phyloP scores from a whole-genome alignment of 2,113 vertebrate genomes.

The Panthera tigris region DNA sequence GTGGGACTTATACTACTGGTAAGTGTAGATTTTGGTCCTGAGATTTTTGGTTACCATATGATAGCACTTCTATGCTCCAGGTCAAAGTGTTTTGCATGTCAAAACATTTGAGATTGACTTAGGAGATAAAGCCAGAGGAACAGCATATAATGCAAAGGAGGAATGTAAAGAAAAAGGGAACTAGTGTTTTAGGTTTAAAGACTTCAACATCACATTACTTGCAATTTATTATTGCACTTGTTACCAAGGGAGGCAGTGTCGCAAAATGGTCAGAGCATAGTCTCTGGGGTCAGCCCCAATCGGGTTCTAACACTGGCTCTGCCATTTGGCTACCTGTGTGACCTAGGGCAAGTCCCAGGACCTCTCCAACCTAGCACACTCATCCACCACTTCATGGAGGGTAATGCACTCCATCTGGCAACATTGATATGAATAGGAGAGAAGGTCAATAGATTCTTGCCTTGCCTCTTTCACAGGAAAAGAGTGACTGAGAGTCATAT shows the following conservation, averaged over 20 bases:
- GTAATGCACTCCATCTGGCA: neutral
- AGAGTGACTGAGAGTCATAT: neutral
- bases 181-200: neutral
- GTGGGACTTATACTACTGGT: conserved; percentile 92
- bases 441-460: neutral
- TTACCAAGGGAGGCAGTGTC: neutral
- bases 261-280: neutral
- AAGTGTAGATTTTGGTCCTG: conserved; percentile 61
- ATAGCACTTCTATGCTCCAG: neutral
- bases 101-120: neutral
- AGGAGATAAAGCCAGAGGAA: neutral
- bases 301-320: neutral
- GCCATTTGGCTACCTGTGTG: neutral
- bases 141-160: neutral
- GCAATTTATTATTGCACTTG: neutral
- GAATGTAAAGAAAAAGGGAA: neutral
- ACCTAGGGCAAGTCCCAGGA: neutral
- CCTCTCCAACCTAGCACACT: neutral
- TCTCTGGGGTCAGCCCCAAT: neutral
- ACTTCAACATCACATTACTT: neutral
- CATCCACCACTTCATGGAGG: neutral
- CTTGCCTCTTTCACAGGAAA: neutral
- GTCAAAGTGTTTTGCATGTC: neutral
- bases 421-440: neutral
- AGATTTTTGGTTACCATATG: neutral